Evolutionary conservation across 2,888 invertebrate species (phyloP), one percentile per base, ranked within the genome.

Genomic region (Lochmaea crataegi): DNA sequence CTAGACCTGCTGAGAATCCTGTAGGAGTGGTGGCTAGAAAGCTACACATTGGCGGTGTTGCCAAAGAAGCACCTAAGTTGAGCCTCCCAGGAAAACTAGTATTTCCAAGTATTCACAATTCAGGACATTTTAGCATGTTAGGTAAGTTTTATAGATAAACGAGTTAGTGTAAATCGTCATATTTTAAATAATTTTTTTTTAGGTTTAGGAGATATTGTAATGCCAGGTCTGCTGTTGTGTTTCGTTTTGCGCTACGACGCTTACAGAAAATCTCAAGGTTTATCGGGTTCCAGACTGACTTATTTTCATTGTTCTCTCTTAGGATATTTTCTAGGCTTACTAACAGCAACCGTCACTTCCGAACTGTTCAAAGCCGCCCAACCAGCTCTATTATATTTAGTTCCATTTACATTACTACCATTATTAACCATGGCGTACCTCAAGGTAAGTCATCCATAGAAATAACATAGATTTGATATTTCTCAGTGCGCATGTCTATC

Each of bases 241-340:
- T 98, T 98, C 89, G 98, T 98, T 75, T 88, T 98, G 82, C 94
- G 98, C 56, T 98, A 98, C 87, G 98, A 98, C 89, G 97, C 98
- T 12, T 97, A 98, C 89, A 98, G 98, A 88, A 96, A 97, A 87
- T 92, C 95, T 66, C 95, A 94, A 84, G 90, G 94, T 16, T 71
- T 87, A 75, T 74, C 84, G 32, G 85, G 85, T 22, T 92, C 92
- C 65, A 91, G 93, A 78, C 89, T 94, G 84, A 97, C 96, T 84
- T 98, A 98, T 90, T 98, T 98, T 91, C 98, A 98, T 90, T 98
- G 98, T 90, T 98, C 98, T 84, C 91, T 98, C 85, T 93, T 98
- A 87, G 98, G 98, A 85, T 90, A 98, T 90, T 98, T 98, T 89
- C 91, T 98, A 86, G 98, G 98, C 82, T 90, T 98, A 86, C 90